phyloP scores from a whole-genome alignment of 2,113 vertebrate species.

The Lycaon pictus region DNA sequence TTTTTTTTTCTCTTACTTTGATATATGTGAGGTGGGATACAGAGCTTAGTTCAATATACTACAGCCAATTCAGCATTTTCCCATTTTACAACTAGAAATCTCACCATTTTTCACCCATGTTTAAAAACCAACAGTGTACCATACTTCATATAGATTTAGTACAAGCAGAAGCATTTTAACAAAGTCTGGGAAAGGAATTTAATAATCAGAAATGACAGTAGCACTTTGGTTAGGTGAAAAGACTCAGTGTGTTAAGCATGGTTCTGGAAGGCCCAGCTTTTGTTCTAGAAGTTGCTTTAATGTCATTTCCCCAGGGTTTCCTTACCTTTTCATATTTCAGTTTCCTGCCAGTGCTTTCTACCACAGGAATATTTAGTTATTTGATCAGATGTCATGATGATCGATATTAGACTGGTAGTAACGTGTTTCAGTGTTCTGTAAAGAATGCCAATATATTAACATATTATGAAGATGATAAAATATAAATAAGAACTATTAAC shows the following conservation, averaged over 20 bases:
- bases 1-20: background rate
- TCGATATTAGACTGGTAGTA: constrained; percentile 45
- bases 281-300: background rate
- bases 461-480: constrained; percentile 70
- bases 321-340: background rate
- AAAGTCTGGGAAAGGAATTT: background rate
- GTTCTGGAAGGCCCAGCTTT: background rate
- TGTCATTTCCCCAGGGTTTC: background rate
- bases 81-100: background rate
- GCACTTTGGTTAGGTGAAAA: background rate
- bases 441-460: constrained; percentile 67
- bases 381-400: constrained; percentile 41
- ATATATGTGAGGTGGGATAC: background rate
- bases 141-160: background rate
- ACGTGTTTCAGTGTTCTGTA: constrained; percentile 37
- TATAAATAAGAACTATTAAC: constrained; percentile 69
- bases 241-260: background rate
- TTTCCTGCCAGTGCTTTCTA: constrained; percentile 20
- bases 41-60: background rate
- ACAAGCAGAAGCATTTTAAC: background rate
- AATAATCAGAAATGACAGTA: constrained; percentile 11
- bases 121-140: background rate
- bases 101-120: background rate
- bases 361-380: constrained; percentile 23
- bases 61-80: background rate